A percentile compares a stretch with the other conserved stretches of the same genome.
Evolutionary conservation across 2,797 vertebrate species (phyloP).

Genomic region (Phoebastria nigripes): DNA sequence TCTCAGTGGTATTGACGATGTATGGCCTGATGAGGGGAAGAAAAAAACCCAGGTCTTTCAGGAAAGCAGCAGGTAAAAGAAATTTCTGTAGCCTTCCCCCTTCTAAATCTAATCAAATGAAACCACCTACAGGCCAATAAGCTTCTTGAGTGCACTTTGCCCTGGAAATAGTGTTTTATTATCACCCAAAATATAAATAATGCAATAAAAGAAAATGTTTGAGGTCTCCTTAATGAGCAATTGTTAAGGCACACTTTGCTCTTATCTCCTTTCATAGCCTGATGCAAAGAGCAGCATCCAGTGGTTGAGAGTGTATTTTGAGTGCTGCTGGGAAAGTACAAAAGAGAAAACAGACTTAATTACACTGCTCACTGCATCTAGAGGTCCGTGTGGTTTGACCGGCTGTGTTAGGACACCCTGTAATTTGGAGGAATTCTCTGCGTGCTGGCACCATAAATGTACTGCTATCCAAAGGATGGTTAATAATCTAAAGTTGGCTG

Average conservation of each 20-base stretch:
- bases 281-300: slow-evolving; percentile 48
- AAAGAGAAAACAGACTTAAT: slow-evolving; percentile 65
- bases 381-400: slow-evolving; percentile 51
- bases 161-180: slow-evolving; percentile 28
- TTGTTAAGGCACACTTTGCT: slow-evolving; percentile 3
- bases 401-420: slow-evolving; percentile 57
- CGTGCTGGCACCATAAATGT: slow-evolving; percentile 27
- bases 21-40: not conserved
- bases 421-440: slow-evolving; percentile 64
- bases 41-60: not conserved
- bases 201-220: slow-evolving; percentile 56
- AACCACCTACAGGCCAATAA: slow-evolving; percentile 46
- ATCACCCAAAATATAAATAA: slow-evolving; percentile 58
- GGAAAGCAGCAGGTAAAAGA: slow-evolving; percentile 16
- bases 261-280: slow-evolving; percentile 16
- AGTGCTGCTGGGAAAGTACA: slow-evolving; percentile 32
- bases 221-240: slow-evolving; percentile 49
- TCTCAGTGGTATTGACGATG: not conserved
- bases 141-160: slow-evolving; percentile 44
- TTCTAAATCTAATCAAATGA: slow-evolving; percentile 24
- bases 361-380: slow-evolving; percentile 51
- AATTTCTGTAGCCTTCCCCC: not conserved
- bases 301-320: not conserved
- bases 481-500: slow-evolving; percentile 68
- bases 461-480: slow-evolving; percentile 57